These are phyloP conservation scores for Hyles lineata DNA, from an alignment of 2,888 invertebrate genomes.

Conservation along the genomic window DNA sequence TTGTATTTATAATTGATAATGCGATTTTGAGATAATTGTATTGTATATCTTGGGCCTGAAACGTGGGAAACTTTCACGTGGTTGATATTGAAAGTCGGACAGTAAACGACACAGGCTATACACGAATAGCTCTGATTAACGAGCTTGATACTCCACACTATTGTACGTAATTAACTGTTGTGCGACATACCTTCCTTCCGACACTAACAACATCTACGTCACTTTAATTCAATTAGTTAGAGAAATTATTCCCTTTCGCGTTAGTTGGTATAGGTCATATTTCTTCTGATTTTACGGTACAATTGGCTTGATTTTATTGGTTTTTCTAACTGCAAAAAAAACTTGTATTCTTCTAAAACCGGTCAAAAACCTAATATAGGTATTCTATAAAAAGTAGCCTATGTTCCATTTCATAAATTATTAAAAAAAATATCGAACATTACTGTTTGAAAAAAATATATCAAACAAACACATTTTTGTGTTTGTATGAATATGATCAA, in stretches of 20 bases:
- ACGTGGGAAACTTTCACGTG: conserved; percentile 66
- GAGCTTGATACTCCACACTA: conserved; percentile 38
- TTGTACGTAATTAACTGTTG: conserved; percentile 32
- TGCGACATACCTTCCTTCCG: conserved; percentile 33
- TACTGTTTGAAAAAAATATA: no score
- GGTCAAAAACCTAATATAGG: no score
- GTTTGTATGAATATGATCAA: not conserved
- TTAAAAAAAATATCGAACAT: no score
- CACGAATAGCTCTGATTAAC: conserved; percentile 42
- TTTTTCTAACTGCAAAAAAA: no score
- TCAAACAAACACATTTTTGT: no score
- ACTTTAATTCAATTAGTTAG: not conserved
- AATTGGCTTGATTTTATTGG: no score
- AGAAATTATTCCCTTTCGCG: not conserved
- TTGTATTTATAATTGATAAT: conserved; percentile 6
- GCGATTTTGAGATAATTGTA: conserved; percentile 48
- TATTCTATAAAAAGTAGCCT: no score
- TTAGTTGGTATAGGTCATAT: no score
- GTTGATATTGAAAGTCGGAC: conserved; percentile 47
- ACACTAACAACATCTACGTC: not conserved
- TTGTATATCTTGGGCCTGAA: conserved; percentile 28
- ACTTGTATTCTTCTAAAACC: no score
- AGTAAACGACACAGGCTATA: conserved; percentile 40
- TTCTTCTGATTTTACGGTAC: no score
- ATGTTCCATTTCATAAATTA: no score